These are phyloP conservation scores for Neodontobutis hainanensis DNA, from an alignment of 2,113 vertebrate genomes.

Conservation along the genomic window DNA sequence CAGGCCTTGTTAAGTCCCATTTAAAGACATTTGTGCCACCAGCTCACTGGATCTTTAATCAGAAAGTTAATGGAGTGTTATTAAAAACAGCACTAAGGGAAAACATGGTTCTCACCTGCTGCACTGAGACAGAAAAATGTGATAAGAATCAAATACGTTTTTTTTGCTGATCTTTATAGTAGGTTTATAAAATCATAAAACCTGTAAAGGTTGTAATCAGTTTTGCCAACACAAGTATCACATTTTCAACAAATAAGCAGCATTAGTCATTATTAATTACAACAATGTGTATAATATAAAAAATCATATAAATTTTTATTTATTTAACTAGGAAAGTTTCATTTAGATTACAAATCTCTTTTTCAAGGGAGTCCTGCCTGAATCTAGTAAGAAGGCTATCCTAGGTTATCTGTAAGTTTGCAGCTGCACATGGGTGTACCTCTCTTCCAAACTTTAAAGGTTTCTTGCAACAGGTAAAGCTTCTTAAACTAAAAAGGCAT, in stretches of 20 bases:
- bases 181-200: too few species aligned
- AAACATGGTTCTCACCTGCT: constrained; percentile 57
- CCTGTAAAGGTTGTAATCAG: too few species aligned
- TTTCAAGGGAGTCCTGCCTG: too few species aligned
- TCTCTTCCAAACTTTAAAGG: neutral
- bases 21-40: constrained; percentile 57
- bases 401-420: neutral
- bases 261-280: too few species aligned
- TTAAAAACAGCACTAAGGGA: constrained; percentile 50
- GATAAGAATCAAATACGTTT: constrained; percentile 25
- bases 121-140: constrained; percentile 13
- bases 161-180: neutral
- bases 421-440: neutral
- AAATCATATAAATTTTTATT: too few species aligned
- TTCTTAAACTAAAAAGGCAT: neutral
- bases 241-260: too few species aligned
- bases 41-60: constrained; percentile 65
- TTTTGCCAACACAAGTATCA: too few species aligned
- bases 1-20: constrained; percentile 58
- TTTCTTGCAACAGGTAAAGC: neutral
- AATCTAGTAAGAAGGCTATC: neutral
- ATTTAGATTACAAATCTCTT: too few species aligned
- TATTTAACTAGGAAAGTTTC: too few species aligned
- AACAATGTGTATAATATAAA: too few species aligned
- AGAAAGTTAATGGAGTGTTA: constrained; percentile 69